These are phyloP conservation scores for Heteromormyrus szaboi DNA, from an alignment of 2,797 vertebrate species.

Conservation along the genomic window DNA sequence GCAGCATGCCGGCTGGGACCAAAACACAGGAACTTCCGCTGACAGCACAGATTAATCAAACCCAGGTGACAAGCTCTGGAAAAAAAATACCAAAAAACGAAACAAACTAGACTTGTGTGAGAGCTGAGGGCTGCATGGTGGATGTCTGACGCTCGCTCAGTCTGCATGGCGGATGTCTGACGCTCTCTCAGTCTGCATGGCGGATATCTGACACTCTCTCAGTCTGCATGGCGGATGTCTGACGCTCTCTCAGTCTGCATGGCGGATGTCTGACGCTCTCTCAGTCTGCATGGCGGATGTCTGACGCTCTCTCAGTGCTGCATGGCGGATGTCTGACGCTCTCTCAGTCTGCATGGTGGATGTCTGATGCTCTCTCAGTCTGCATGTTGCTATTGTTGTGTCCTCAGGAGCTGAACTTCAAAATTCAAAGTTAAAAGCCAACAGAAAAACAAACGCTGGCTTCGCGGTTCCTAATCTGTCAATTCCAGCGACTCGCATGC, in stretches of 20 bases:
- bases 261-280: too few species aligned
- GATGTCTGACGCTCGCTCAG: neutral
- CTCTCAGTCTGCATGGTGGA: too few species aligned
- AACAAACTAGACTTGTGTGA: slow-evolving; percentile 15
- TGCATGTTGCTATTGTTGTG: neutral
- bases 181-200: too few species aligned
- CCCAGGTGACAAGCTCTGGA: slow-evolving; percentile 50
- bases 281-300: too few species aligned
- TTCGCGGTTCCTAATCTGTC: neutral
- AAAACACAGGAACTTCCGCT: slow-evolving; percentile 64
- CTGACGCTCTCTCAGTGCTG: too few species aligned
- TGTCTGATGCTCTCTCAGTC: too few species aligned
- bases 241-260: too few species aligned
- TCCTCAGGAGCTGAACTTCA: neutral
- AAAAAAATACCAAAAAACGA: neutral
- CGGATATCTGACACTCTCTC: too few species aligned
- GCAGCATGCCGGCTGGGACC: slow-evolving; percentile 57
- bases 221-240: too few species aligned
- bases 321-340: too few species aligned
- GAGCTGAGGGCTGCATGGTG: neutral
- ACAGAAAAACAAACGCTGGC: neutral
- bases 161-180: too few species aligned
- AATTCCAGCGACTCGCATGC: neutral
- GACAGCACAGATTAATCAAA: slow-evolving; percentile 65
- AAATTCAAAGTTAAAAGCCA: neutral